phyloP scores from a whole-genome alignment of 2,113 vertebrate species.

The Phalacrocorax pelagicus region DNA sequence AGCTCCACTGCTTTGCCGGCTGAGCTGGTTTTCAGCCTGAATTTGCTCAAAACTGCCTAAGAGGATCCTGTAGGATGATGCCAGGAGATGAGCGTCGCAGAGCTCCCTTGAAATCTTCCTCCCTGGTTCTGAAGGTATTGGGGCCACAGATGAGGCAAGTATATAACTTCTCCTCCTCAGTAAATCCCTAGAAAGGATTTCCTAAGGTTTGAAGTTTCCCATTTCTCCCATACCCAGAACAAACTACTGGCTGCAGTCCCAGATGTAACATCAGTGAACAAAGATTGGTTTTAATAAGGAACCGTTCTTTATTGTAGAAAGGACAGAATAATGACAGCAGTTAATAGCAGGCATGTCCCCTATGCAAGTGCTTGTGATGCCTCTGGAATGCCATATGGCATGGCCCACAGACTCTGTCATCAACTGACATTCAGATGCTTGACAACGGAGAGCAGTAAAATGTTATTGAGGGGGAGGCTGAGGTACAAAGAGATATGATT shows the following conservation, averaged over 20 bases:
- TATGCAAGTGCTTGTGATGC: not conserved
- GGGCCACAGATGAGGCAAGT: not conserved
- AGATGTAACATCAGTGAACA: fast-evolving
- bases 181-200: not conserved
- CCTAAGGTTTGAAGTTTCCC: not conserved
- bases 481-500: not conserved
- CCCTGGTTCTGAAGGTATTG: not conserved
- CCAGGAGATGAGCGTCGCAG: not conserved
- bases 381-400: not conserved
- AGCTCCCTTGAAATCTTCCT: not conserved
- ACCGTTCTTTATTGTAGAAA: not conserved
- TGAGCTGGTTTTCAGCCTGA: not conserved
- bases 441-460: not conserved
- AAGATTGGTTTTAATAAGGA: not conserved
- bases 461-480: not conserved
- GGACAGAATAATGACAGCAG: not conserved
- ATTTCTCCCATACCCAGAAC: not conserved
- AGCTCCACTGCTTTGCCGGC: not conserved
- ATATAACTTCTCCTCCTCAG: not conserved
- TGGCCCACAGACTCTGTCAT: not conserved
- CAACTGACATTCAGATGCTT: not conserved
- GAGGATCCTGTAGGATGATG: not conserved
- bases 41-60: not conserved
- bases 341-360: not conserved
- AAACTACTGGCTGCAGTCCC: not conserved